phyloP scores from a whole-genome alignment of 2,113 vertebrate species.

The Neolamprologus tretocephalus region DNA sequence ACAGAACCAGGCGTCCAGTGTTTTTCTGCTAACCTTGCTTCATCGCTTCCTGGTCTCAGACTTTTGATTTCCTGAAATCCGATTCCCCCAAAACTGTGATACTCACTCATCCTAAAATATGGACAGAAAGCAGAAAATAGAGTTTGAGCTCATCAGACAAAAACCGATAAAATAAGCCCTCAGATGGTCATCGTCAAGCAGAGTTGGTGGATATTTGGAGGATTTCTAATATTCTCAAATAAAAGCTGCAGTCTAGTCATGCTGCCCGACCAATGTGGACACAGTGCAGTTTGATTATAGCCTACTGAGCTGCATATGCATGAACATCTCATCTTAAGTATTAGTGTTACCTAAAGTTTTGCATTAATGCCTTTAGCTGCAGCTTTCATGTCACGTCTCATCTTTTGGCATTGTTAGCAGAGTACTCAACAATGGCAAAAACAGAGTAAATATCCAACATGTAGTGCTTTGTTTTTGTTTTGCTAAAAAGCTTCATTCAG shows the following conservation, averaged over 20 bases:
- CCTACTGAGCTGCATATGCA: background rate
- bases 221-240: background rate
- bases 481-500: background rate
- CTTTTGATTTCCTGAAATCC: background rate
- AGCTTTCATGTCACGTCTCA: background rate
- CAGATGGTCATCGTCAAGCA: rapidly evolving
- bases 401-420: background rate
- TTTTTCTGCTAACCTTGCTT: background rate
- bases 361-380: background rate
- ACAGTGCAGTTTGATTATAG: background rate
- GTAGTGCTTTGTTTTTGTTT: background rate
- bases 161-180: background rate
- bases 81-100: background rate
- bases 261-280: background rate
- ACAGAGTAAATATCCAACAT: background rate
- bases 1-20: rapidly evolving
- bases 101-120: background rate
- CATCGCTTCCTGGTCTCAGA: rapidly evolving
- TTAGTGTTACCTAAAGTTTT: conserved; percentile 13
- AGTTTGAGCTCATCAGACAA: background rate
- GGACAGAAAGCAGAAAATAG: background rate
- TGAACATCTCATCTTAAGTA: background rate
- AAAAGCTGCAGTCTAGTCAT: background rate
- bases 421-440: background rate
- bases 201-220: background rate